Evolutionary conservation across 2,888 invertebrate species (phyloP).

Genomic region (Notodonta dromedarius): DNA sequence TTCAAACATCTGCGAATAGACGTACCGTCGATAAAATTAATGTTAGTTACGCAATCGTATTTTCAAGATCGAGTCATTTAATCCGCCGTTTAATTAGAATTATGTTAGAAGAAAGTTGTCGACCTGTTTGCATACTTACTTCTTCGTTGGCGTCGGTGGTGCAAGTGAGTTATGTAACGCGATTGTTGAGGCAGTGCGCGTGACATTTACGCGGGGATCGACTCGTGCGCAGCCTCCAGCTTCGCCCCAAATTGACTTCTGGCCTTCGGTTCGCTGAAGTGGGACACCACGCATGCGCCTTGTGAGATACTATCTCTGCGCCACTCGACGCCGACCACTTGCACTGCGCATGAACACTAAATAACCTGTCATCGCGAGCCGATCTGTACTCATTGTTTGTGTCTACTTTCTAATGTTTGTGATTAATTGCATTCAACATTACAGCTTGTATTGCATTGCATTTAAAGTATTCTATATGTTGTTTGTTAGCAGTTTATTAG

Average conservation of each 20-base stretch:
- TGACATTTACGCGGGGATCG: slow-evolving; percentile 70
- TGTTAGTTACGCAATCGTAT: slow-evolving; percentile 23
- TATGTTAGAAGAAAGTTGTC: slow-evolving; percentile 38
- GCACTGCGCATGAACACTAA: slow-evolving; percentile 42
- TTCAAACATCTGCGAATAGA: slow-evolving; percentile 46
- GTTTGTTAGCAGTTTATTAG: background rate
- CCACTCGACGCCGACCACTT: slow-evolving; percentile 46
- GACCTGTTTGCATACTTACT: slow-evolving; percentile 36
- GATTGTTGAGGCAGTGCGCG: slow-evolving; percentile 59
- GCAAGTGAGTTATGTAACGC: slow-evolving; percentile 57
- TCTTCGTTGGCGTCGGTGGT: slow-evolving; percentile 36
- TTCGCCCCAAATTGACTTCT: slow-evolving; percentile 70
- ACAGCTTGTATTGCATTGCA: background rate
- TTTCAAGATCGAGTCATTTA: slow-evolving; percentile 23
- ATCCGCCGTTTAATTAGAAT: slow-evolving; percentile 44
- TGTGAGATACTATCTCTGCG: slow-evolving; percentile 44
- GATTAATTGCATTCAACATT: slow-evolving; percentile 8
- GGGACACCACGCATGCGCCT: slow-evolving; percentile 56
- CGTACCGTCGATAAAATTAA: slow-evolving; percentile 34
- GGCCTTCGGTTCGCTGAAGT: slow-evolving; percentile 66
- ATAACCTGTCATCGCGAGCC: slow-evolving; percentile 41
- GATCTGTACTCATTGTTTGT: slow-evolving; percentile 34
- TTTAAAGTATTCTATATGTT: background rate
- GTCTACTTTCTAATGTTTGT: slow-evolving; percentile 39
- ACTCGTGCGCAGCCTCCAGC: slow-evolving; percentile 60